Evolutionary conservation across 2,113 vertebrate species (phyloP).

Genomic region (Sclerurus mexicanus): DNA sequence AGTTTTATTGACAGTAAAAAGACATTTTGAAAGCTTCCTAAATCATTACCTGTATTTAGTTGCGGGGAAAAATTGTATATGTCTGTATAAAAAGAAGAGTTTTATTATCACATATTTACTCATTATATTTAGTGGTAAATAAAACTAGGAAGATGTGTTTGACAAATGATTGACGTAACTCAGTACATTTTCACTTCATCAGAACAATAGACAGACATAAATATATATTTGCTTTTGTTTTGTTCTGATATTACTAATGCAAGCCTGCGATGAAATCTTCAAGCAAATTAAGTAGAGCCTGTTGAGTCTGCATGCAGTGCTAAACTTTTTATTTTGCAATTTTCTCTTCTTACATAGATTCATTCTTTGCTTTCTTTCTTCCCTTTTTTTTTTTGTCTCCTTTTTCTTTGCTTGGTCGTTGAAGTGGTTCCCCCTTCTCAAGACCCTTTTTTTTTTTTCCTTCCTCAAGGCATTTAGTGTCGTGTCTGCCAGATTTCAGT

Average conservation of each 20-base stretch:
- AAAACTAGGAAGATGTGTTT: constrained; percentile 79
- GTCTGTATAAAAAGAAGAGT: constrained; percentile 81
- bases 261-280: constrained; percentile 74
- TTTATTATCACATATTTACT: constrained; percentile 89
- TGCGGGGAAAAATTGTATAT: constrained; percentile 77
- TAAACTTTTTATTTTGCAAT: constrained; percentile 81
- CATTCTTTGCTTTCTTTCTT: constrained; percentile 56
- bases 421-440: constrained; percentile 81
- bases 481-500: constrained; percentile 94
- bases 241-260: constrained; percentile 76
- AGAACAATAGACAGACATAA: constrained; percentile 81
- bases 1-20: constrained; percentile 89
- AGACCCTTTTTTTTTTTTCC: constrained; percentile 69
- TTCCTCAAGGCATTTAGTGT: constrained; percentile 88
- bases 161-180: constrained; percentile 82
- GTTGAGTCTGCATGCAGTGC: constrained; percentile 72
- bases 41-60: constrained; percentile 86
- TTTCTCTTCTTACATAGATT: constrained; percentile 77
- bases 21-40: constrained; percentile 85
- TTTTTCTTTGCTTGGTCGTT: constrained; percentile 69
- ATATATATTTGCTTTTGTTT: constrained; percentile 86
- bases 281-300: constrained; percentile 78
- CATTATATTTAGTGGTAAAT: constrained; percentile 84
- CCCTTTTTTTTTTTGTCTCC: neutral
- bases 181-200: constrained; percentile 78